Base-by-base conservation (phyloP, 2,113 vertebrate genomes). In the Istiophorus platypterus region DNA sequence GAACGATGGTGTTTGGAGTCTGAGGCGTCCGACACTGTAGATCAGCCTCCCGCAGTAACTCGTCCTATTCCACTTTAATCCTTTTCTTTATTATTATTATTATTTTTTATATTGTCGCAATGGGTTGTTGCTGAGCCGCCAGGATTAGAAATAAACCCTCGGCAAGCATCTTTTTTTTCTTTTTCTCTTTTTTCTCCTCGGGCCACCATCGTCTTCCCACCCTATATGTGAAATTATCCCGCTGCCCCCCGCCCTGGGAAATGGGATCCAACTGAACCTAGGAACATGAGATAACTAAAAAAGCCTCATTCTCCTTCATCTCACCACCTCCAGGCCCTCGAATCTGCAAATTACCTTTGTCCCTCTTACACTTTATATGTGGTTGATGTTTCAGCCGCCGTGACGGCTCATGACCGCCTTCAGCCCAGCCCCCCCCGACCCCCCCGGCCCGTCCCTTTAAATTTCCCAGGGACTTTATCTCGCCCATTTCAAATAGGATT, bases 401-500 rank as follows among this genome's bases (percentile, higher is more conserved):
- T 62, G 57, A 45, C 13, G 5, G 72, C 75, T 64, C 72, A 34
- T 24, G 1, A 39, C 66, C 14, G 17, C 70, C 62, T 75, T 20
- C 59, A 14, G 31, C 31, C n/a, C n/a, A n/a, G n/a, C n/a, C n/a
- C n/a, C n/a, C n/a, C n/a, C n/a, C n/a, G n/a, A n/a, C n/a, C n/a
- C n/a, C n/a, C n/a, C n/a, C n/a, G n/a, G n/a, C n/a, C n/a, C n/a
- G 78, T 83, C 87, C 80, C 76, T 81, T 61, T 72, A 51, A 63
- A 92, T 93, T 84, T 90, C 80, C 81, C 2, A 13, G 52, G 72
- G 74, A 91, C 90, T 92, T 87, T 87, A 93, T 93, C 87, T 83
- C 54, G 57, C 54, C 85, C 81, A 63, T 89, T 93, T 78, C 80
- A 84, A 92, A 94, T 88, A 82, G 89, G 93, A 91, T 89, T 92